These are phyloP conservation scores for Myathropa florea DNA, from an alignment of 2,888 invertebrate species.

Conservation along the genomic window DNA sequence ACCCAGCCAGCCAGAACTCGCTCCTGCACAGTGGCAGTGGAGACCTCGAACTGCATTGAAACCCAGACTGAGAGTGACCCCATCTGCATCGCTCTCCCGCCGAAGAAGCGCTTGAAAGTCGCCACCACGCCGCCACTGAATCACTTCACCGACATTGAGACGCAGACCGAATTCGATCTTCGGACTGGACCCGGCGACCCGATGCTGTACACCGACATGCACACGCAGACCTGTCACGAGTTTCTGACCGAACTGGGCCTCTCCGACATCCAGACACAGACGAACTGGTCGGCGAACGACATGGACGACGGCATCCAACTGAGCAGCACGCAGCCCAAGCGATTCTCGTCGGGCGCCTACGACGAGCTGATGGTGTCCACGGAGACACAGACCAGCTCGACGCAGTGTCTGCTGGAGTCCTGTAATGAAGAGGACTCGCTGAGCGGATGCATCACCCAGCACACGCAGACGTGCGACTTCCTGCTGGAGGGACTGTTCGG, in stretches of 20 bases:
- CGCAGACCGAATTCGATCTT: conserved; percentile 82
- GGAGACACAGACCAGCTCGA: conserved; percentile 83
- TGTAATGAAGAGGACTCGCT: conserved; percentile 57
- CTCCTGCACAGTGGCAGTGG: background rate
- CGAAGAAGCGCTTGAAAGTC: conserved; percentile 64
- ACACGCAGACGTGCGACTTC: conserved; percentile 79
- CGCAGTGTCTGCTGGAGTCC: conserved; percentile 75
- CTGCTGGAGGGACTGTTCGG: conserved; percentile 77
- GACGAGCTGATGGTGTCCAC: conserved; percentile 83
- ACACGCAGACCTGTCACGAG: conserved; percentile 82
- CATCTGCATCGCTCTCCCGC: conserved; percentile 19
- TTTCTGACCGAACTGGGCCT: conserved; percentile 83
- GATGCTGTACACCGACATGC: conserved; percentile 81
- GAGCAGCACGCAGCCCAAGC: conserved; percentile 5
- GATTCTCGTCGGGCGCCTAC: conserved; percentile 74
- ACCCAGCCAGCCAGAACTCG: background rate
- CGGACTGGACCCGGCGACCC: conserved; percentile 76
- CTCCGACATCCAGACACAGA: conserved; percentile 85
- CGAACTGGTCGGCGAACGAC: conserved; percentile 81
- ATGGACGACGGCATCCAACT: conserved; percentile 43
- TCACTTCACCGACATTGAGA: conserved; percentile 81
- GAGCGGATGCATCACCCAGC: conserved; percentile 75
- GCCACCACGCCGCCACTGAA: conserved; percentile 26
- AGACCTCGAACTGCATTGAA: conserved; percentile 3
- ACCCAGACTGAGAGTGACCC: conserved; percentile 68